phyloP scores from a whole-genome alignment of 2,888 invertebrate genomes.

The Ophioninae sp. region DNA sequence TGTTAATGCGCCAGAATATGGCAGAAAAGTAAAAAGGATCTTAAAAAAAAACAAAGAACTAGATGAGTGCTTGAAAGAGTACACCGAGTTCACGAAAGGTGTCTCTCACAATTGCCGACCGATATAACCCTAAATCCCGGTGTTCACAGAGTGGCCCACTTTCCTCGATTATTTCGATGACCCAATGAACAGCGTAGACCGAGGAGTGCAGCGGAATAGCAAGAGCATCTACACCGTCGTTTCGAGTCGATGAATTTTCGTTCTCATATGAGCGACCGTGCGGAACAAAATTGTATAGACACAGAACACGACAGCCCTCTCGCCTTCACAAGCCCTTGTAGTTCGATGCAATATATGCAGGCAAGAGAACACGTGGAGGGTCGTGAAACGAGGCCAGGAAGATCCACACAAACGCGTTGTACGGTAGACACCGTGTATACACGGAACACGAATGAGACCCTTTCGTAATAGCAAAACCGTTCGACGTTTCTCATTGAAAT shows the following conservation, averaged over 20 bases:
- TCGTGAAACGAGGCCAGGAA: constrained; percentile 55
- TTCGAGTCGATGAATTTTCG: constrained; percentile 63
- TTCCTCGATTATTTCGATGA: constrained; percentile 50
- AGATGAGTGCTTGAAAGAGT: neutral
- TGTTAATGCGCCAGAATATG: neutral
- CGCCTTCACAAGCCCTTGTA: constrained; percentile 52
- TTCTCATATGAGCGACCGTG: constrained; percentile 59
- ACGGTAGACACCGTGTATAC: constrained; percentile 5
- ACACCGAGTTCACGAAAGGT: neutral
- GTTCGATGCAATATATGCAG: constrained; percentile 47
- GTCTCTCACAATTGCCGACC: neutral
- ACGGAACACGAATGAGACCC: neutral
- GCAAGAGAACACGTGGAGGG: constrained; percentile 47
- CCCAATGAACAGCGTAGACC: constrained; percentile 29
- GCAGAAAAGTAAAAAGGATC: neutral
- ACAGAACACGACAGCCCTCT: constrained; percentile 16
- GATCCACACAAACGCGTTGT: neutral
- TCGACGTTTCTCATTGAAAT: constrained; percentile 1
- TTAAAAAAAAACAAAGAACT: neutral
- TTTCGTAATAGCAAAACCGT: constrained; percentile 9
- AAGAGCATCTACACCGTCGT: constrained; percentile 34
- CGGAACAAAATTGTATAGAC: constrained; percentile 56
- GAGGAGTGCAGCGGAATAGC: constrained; percentile 27
- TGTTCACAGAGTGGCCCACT: constrained; percentile 15
- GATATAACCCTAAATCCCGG: constrained; percentile 13